Percentiles rank a stretch among this genome's conserved stretches.
Evolutionary conservation across 2,113 vertebrate genomes (phyloP).

Genomic region (Phyllopteryx taeniolatus): DNA sequence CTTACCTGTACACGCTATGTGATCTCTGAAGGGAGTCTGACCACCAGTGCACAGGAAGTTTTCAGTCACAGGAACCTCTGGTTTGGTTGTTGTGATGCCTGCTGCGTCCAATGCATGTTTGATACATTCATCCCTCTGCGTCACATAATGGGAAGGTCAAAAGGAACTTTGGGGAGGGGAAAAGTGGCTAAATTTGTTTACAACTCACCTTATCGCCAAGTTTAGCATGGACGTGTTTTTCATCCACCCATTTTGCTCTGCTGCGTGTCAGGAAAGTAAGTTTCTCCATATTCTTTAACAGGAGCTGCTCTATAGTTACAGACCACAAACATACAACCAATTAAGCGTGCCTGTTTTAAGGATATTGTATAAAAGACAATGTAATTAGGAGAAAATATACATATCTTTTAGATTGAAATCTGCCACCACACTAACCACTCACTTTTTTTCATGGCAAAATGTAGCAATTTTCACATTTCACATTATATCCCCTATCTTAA

Average conservation of each 20-base stretch:
- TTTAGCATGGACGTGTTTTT: conserved; percentile 54
- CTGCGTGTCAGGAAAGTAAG: conserved; percentile 57
- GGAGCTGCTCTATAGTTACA: conserved; percentile 50
- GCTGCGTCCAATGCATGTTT: conserved; percentile 28
- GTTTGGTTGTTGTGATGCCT: conserved; percentile 21
- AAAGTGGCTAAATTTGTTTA: neutral
- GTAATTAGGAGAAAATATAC: no score
- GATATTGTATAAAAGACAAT: neutral
- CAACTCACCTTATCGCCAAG: conserved; percentile 56
- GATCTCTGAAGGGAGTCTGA: neutral
- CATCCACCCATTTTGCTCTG: fast-evolving
- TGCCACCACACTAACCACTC: no score
- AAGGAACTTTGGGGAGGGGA: neutral
- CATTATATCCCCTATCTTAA: no score
- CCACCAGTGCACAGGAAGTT: conserved; percentile 75
- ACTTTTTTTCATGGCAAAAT: no score
- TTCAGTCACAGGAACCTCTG: conserved; percentile 51
- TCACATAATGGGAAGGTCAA: neutral
- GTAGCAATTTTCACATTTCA: no score
- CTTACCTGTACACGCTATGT: conserved; percentile 67
- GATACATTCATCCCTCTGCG: conserved; percentile 65
- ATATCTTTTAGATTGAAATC: no score
- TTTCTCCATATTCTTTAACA: conserved; percentile 48
- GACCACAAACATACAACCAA: conserved; percentile 11
- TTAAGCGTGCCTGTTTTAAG: neutral